These are phyloP conservation scores for Sphenodon punctatus DNA, from an alignment of 2,797 vertebrate species.

Conservation along the genomic window DNA sequence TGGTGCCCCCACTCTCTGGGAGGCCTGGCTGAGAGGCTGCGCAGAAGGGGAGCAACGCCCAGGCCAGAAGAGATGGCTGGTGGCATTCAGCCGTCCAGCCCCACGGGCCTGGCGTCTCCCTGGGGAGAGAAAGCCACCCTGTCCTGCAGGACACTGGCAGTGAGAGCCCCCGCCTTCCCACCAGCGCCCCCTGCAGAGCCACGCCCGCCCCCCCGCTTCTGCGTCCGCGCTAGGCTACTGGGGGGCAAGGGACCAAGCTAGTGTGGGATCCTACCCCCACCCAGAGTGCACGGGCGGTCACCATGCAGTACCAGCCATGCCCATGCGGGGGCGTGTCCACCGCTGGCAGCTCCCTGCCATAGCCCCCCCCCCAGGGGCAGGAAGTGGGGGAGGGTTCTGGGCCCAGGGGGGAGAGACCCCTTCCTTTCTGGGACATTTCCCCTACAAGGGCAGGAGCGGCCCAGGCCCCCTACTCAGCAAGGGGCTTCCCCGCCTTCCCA, in stretches of 20 bases:
- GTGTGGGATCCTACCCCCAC: neutral
- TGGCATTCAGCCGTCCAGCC: neutral
- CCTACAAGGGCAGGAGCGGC: no score
- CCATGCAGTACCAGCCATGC: no score
- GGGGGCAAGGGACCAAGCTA: neutral
- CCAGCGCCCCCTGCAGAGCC: neutral
- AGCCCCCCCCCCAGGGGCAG: no score
- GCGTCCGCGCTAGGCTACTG: neutral
- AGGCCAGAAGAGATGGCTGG: neutral
- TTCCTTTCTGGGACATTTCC: no score
- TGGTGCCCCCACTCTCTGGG: neutral
- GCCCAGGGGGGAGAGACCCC: no score
- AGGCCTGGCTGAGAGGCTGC: neutral
- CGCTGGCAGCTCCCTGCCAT: no score
- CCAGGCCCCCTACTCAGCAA: slow-evolving; percentile 9
- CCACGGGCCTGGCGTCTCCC: neutral
- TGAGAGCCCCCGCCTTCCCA: neutral
- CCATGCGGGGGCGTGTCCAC: no score
- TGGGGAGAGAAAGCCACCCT: neutral
- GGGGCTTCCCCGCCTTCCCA: neutral
- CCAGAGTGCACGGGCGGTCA: neutral
- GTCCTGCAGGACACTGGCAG: neutral
- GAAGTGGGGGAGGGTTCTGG: neutral
- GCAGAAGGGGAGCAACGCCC: neutral
- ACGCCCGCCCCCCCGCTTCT: neutral